These are phyloP conservation scores for Timema podura DNA, from an alignment of 2,888 invertebrate species.

Conservation along the genomic window DNA sequence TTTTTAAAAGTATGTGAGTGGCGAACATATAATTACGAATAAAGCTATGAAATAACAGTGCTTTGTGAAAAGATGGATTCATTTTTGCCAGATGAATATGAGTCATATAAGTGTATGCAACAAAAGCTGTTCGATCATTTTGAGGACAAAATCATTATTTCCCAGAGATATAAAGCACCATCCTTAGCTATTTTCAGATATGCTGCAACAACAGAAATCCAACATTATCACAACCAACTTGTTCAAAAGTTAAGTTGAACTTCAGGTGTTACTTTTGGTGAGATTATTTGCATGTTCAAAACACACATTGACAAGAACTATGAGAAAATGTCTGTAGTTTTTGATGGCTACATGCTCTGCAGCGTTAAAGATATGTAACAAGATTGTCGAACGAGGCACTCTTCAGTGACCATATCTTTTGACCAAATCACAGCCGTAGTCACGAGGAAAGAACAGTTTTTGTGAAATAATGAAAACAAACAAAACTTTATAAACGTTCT, in stretches of 20 bases:
- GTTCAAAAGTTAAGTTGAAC: no score
- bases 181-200: no score
- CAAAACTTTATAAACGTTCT: constrained; percentile 2
- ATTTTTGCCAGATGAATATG: neutral
- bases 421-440: neutral
- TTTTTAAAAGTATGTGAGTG: neutral
- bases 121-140: no score
- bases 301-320: no score
- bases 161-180: no score
- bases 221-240: no score
- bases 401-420: neutral
- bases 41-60: neutral
- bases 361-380: neutral
- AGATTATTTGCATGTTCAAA: neutral
- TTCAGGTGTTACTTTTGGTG: no score
- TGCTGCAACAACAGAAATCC: no score
- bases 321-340: no score
- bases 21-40: neutral
- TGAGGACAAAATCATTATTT: no score
- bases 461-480: neutral
- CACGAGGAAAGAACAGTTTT: neutral
- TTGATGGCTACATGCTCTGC: neutral
- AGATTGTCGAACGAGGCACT: neutral
- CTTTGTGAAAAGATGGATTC: neutral
- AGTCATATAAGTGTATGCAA: no score